A percentile compares a stretch with the other conserved stretches of the same genome.
These are phyloP conservation scores for Dromococcyx pavoninus DNA, from an alignment of 2,797 vertebrate species.

Conservation along the genomic window DNA sequence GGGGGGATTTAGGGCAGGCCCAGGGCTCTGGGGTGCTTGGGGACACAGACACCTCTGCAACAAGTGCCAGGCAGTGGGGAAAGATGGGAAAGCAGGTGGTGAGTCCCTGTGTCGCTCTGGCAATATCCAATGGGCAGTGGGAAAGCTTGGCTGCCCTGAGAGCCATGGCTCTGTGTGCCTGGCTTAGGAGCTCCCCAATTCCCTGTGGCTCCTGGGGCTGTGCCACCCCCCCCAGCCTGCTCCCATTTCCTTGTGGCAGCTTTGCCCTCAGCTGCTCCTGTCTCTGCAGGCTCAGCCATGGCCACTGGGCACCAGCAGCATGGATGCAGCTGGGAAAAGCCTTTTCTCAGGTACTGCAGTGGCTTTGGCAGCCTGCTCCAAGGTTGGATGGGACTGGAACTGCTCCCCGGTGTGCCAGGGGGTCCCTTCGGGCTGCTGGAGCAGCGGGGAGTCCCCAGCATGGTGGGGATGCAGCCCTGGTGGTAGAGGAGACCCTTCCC, in stretches of 20 bases:
- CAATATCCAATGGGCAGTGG: accelerated
- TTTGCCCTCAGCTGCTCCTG: not conserved
- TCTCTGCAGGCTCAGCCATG: not conserved
- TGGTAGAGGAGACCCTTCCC: not conserved
- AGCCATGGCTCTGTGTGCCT: not conserved
- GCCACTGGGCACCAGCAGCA: not conserved
- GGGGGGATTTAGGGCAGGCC: not conserved
- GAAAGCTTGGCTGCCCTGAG: not conserved
- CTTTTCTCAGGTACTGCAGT: not conserved
- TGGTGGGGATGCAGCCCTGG: no score
- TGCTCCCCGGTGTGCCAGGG: accelerated
- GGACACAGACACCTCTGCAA: accelerated
- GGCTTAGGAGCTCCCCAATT: not conserved
- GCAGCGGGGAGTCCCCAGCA: not conserved
- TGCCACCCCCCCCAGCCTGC: not conserved
- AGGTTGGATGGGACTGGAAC: accelerated
- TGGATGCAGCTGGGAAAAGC: not conserved
- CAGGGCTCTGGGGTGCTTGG: not conserved
- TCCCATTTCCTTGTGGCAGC: not conserved
- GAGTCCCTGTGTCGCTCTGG: accelerated
- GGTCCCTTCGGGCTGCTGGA: not conserved
- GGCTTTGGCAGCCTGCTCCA: not conserved
- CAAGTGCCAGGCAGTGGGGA: accelerated
- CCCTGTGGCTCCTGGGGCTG: not conserved
- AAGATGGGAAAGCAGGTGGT: accelerated